phyloP scores from a whole-genome alignment of 1,140 invertebrate genomes.

The Arion vulgaris region DNA sequence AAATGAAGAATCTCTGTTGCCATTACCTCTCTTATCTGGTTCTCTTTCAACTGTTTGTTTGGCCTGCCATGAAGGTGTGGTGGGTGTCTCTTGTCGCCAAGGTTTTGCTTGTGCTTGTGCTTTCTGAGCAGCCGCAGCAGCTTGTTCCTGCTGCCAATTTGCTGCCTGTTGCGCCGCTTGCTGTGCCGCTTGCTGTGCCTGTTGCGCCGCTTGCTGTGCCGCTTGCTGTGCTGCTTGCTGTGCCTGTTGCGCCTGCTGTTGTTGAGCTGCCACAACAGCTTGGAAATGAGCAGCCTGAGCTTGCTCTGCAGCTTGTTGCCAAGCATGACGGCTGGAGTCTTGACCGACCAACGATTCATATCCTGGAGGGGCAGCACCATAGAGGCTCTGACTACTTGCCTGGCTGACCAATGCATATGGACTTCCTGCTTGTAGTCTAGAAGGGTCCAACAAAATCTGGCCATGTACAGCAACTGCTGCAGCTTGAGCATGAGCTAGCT shows the following conservation, averaged over 20 bases:
- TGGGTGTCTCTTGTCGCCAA: constrained; percentile 30
- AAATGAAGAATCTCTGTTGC: constrained; percentile 12
- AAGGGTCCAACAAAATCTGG: constrained; percentile 24
- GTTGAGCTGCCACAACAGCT: constrained; percentile 25
- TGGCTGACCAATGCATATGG: constrained; percentile 21
- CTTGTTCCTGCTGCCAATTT: constrained; percentile 30
- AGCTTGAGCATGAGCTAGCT: constrained; percentile 17
- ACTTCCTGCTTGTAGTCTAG: constrained; percentile 4
- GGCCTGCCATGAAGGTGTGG: constrained; percentile 7
- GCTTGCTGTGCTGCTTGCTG: background rate
- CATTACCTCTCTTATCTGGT: background rate
- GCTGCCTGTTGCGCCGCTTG: constrained; percentile 11
- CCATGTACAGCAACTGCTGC: constrained; percentile 18
- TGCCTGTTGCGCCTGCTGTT: constrained; percentile 17
- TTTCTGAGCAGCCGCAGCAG: background rate
- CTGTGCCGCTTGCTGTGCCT: background rate
- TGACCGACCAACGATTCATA: constrained; percentile 19
- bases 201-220: background rate
- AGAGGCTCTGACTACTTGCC: constrained; percentile 28
- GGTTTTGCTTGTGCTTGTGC: constrained; percentile 18
- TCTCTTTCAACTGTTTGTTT: background rate
- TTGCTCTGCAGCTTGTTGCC: constrained; percentile 36
- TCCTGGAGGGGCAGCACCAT: constrained; percentile 31
- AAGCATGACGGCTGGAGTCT: background rate
- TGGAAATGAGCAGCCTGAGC: constrained; percentile 26